Base-by-base conservation (phyloP, 2,888 invertebrate genomes). In the Cepaea hortensis region DNA sequence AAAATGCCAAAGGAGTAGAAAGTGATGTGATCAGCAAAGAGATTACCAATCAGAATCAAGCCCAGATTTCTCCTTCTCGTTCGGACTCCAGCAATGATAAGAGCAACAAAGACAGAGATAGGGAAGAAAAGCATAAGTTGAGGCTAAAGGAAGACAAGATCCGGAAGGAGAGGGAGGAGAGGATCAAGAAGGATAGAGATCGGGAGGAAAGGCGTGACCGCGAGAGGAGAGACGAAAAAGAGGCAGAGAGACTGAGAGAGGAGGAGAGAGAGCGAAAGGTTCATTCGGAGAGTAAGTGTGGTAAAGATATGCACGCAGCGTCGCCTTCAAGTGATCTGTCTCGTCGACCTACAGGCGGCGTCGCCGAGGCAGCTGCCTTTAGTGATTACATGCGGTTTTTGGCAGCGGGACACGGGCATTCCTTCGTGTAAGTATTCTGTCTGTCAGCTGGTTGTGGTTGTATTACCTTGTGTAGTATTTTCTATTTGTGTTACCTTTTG, bases 341-440 rank as follows among this genome's bases (percentile, higher is more conserved):
- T 9, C 77, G 86, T 6, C n/a, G 86, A 3, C 82, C 83, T 20
- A 76, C 86, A 3, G 77, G 77, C 1, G 86, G 85, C 0, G 77
- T 81, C n/a, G 86, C 87, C 1, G 88, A 87, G 46, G 86, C 88
- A 15, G 90, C 89, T 3, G 89, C 88, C 62, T 90, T 89, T 85
- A 89, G 89, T 61, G 90, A 90, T 62, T 90, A 89, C 85, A 90
- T 90, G 89, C 72, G 90, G 46, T 88, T 89, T 65, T 72, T 90
- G 72, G 89, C 90, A 11, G 88, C 89, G 0, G 88, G 89, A 20
- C 89, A 89, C 70, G 88, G 88, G 7, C 88, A 87, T 46, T 81
- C 87, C 4, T 87, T 89, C 62, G 62, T 89, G 90, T 90, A 83
- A 90, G 90, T 90, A 83, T 46, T 55, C 6, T 35, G 55, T 62